Evolutionary conservation across 2,797 vertebrate genomes (phyloP).

Genomic region (Lycodopsis pacificus): DNA sequence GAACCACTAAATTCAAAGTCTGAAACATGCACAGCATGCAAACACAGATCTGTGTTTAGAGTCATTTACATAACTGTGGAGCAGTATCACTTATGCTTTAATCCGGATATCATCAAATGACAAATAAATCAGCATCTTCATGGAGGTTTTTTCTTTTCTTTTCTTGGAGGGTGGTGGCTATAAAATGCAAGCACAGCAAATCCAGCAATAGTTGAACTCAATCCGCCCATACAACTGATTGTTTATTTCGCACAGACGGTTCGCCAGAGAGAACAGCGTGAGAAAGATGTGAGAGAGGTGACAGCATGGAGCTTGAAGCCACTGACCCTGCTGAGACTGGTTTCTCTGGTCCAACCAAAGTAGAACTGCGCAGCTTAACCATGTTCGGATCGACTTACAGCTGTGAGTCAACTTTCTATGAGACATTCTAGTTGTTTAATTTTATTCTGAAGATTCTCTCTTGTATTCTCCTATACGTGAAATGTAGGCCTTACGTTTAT

Average conservation of each 20-base stretch:
- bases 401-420: background rate
- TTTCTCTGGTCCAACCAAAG: background rate
- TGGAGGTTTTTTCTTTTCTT: background rate
- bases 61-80: conserved; percentile 3
- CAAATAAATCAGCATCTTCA: background rate
- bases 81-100: background rate
- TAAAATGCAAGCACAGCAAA: background rate
- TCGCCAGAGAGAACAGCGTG: background rate
- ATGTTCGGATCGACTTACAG: background rate
- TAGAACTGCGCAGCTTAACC: background rate
- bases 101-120: background rate
- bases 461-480: no score
- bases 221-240: background rate
- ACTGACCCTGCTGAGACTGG: background rate
- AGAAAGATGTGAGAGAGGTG: background rate
- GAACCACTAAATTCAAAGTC: background rate
- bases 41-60: conserved; percentile 10
- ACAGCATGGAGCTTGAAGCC: background rate
- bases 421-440: no score
- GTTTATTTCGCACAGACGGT: background rate
- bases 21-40: background rate
- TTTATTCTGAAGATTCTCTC: no score
- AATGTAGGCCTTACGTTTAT: no score
- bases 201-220: background rate
- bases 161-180: background rate